phyloP scores from a whole-genome alignment of 1,140 invertebrate species.

The Drosophila lini region DNA sequence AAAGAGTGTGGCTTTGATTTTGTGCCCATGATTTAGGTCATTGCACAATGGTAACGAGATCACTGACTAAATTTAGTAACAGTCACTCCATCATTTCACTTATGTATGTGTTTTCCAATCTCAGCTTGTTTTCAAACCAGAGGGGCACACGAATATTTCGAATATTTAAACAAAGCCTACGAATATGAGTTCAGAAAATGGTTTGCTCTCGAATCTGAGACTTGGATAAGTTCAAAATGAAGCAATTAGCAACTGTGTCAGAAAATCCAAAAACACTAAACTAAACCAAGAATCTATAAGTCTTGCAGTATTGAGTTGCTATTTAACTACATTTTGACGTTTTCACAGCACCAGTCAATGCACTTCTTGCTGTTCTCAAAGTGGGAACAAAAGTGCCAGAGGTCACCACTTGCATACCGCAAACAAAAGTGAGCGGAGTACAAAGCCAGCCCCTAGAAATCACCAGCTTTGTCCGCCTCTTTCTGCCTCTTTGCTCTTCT shows the following conservation, averaged over 20 bases:
- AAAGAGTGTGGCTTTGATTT: constrained; percentile 70
- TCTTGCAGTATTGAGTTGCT: neutral
- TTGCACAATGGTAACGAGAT: constrained; percentile 79
- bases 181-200: neutral
- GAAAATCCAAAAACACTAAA: neutral
- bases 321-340: neutral
- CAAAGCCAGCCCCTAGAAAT: constrained; percentile 34
- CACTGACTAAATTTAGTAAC: constrained; percentile 73
- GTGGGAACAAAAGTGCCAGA: constrained; percentile 1
- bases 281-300: neutral
- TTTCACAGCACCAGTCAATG: neutral
- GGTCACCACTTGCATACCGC: constrained; percentile 3
- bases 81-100: constrained; percentile 22
- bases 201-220: neutral
- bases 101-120: neutral
- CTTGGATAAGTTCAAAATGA: neutral
- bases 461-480: constrained; percentile 45
- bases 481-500: constrained; percentile 9
- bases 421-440: constrained; percentile 13
- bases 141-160: neutral
- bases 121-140: neutral
- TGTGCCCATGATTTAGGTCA: constrained; percentile 70
- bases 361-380: neutral
- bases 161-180: neutral
- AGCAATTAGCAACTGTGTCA: neutral